Evolutionary conservation across 2,113 vertebrate species (phyloP), one percentile per base, ranked within the genome.

Genomic region (Istiophorus platypterus): DNA sequence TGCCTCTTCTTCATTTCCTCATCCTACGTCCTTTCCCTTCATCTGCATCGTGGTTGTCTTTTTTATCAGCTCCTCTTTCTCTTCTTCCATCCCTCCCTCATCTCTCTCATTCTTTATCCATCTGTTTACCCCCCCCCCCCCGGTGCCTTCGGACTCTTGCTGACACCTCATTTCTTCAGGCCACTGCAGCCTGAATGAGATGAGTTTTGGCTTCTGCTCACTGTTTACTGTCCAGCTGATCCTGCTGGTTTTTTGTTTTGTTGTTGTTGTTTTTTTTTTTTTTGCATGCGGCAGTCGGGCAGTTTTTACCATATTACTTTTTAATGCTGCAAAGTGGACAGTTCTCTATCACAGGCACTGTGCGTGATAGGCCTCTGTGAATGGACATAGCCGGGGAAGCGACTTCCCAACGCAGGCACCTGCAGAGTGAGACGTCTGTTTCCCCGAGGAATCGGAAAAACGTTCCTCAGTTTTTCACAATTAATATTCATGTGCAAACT

Each of bases 271-370:
- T n/a, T n/a, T n/a, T n/a, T n/a, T n/a, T n/a, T n/a, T 88, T 90
- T 87, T 63, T 54, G 52, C 64, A 75, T 62, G 63, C 81, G 27
- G 66, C 70, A 64, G 47, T 78, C 54, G 11, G 80, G 83, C 61
- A 11, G 3, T 78, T 88, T 84, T 68, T 79, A 87, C 87, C 83
- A 78, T 81, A 78, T 88, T 91, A 87, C n/a, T 83, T 80, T 88
- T 83, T 63, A 85, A 72, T 68, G 47, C 45, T 59, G 81, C 78
- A 61, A 79, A 82, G 86, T 70, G 54, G 57, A 85, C 69, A 84
- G 45, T 78, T 71, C 76, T 85, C 72, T 47, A 72, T 79, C 76
- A 81, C 3, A 5, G 80, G 64, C 1, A 5, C 31, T 8, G 27
- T 61, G n/a, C 45, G 80, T 39, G 20, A 72, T 69, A 47, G 9